Conservation (phyloP, 2,113 vertebrate species). For the Rattus rattus region DNA sequence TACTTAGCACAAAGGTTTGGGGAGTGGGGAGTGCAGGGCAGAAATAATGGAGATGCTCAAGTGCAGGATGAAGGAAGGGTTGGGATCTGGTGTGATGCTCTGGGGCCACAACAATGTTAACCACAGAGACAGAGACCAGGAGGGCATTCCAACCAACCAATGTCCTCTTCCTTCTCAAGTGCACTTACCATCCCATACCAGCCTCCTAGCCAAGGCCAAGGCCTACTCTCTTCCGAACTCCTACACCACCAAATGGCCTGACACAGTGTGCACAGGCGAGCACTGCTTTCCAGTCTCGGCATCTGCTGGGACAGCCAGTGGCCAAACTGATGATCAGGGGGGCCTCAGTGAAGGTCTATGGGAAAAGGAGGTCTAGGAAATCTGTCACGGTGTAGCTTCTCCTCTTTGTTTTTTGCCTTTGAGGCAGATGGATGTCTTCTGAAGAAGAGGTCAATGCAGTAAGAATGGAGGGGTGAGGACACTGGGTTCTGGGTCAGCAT, state of each 20-base stretch:
- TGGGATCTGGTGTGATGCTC: neutral
- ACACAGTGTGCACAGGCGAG: neutral
- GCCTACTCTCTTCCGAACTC: neutral
- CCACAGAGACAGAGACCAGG: neutral
- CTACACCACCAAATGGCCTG: neutral
- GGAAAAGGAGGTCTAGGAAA: neutral
- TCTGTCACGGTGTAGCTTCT: neutral
- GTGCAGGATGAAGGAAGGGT: slow-evolving; percentile 14
- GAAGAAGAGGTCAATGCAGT: neutral
- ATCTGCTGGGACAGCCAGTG: neutral
- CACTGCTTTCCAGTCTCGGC: neutral
- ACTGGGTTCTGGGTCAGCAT: neutral
- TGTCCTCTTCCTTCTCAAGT: neutral
- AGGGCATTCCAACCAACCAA: too few relatives aligned
- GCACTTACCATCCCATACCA: neutral
- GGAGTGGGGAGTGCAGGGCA: neutral
- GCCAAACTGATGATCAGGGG: neutral
- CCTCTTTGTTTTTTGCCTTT: neutral
- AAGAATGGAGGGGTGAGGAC: neutral
- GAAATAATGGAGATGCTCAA: neutral
- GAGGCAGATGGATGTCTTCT: neutral
- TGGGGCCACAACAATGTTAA: neutral
- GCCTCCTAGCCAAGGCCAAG: neutral
- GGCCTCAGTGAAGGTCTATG: neutral
- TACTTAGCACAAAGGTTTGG: neutral